Evolutionary conservation across 1,140 invertebrate species (phyloP).

Genomic region (Drosophila tristis): DNA sequence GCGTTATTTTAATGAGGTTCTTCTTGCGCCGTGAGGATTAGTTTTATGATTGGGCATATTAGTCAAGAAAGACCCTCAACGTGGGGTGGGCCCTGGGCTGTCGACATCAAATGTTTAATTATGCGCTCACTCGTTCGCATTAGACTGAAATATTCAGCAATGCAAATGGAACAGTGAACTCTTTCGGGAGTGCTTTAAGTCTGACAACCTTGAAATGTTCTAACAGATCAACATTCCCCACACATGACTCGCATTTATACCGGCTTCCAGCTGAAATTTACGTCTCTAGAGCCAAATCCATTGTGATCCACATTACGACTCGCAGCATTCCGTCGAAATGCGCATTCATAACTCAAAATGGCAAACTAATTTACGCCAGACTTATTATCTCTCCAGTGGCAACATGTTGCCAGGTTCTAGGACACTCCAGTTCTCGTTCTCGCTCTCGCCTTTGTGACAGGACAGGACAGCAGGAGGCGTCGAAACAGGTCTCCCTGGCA

Average conservation of each 20-base stretch:
- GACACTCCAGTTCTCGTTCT: slow-evolving; percentile 20
- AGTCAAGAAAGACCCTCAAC: slow-evolving; percentile 36
- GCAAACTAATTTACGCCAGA: slow-evolving; percentile 82
- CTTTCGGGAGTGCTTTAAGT: neutral
- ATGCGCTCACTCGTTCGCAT: slow-evolving; percentile 35
- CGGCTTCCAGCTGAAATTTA: too few species aligned
- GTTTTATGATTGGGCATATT: slow-evolving; percentile 79
- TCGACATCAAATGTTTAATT: slow-evolving; percentile 59
- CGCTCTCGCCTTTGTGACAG: slow-evolving; percentile 1
- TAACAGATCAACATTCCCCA: neutral
- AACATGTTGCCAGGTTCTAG: slow-evolving; percentile 54
- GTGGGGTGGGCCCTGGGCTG: neutral
- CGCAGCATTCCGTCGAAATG: slow-evolving; percentile 53
- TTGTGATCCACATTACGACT: slow-evolving; percentile 41
- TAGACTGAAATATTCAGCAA: slow-evolving; percentile 32
- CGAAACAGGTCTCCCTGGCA: slow-evolving; percentile 4
- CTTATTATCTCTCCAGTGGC: slow-evolving; percentile 75
- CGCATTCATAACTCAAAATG: slow-evolving; percentile 83
- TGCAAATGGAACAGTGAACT: slow-evolving; percentile 1
- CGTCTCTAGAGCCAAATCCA: slow-evolving; percentile 35
- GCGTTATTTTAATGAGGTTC: slow-evolving; percentile 78
- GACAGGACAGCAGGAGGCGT: neutral
- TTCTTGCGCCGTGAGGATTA: slow-evolving; percentile 65
- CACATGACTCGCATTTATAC: neutral
- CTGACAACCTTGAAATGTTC: neutral